These are phyloP conservation scores for Rissa tridactyla DNA, from an alignment of 2,113 vertebrate genomes.

Conservation along the genomic window DNA sequence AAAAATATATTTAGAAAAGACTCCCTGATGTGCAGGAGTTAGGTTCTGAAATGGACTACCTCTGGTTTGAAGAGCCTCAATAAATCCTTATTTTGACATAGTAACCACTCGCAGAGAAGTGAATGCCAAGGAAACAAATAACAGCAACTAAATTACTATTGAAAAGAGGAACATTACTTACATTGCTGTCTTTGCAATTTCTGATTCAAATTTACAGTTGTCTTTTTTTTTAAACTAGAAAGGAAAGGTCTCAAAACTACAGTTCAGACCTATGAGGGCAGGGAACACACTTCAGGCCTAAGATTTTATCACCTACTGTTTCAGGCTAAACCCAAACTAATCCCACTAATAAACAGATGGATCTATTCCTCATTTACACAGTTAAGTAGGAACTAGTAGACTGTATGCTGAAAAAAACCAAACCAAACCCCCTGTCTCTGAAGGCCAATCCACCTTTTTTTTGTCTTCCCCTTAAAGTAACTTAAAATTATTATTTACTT, in stretches of 20 bases:
- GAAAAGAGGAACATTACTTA: neutral
- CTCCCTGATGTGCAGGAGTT: neutral
- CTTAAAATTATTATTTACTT: neutral
- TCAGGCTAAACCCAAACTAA: neutral
- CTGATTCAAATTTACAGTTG: neutral
- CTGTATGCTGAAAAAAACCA: neutral
- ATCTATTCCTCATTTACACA: neutral
- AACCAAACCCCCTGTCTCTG: neutral
- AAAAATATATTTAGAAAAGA: conserved; percentile 27
- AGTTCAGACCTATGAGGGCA: neutral
- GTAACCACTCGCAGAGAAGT: neutral
- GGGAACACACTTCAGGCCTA: neutral
- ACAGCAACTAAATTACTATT: neutral
- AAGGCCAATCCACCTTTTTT: neutral
- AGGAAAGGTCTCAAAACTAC: neutral
- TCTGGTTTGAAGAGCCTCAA: neutral
- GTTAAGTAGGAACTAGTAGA: neutral
- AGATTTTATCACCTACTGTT: neutral
- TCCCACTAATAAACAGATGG: neutral
- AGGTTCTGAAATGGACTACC: neutral
- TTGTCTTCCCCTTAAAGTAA: neutral
- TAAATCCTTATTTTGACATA: conserved; percentile 32
- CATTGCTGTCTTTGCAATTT: neutral
- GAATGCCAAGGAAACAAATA: neutral
- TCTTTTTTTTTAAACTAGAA: neutral